Base-by-base conservation (phyloP, 2,113 vertebrate species). In the Crotalus horridus region DNA sequence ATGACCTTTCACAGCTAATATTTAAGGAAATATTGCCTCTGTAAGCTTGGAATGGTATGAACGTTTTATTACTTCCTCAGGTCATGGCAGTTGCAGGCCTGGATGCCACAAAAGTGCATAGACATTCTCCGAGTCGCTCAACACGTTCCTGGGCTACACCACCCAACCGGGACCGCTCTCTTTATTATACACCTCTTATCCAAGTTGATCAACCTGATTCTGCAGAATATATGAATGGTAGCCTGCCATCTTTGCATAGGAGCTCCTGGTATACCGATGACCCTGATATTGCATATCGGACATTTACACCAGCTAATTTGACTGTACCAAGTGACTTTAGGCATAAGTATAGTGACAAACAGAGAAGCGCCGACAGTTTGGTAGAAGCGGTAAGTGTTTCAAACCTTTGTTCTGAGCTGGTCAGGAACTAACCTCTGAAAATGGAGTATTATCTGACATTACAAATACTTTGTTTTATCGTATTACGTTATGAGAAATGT, bases 201-300 rank as follows among this genome's bases (percentile, higher is more conserved):
- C 98, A 98, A n/a, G 99, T 99, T n/a, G 99, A 99, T 81, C 97
- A 97, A 89, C 97, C 98, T 0, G 98, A 98, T 93, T 98, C 98
- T 92, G 96, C 98, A 0, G 98, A 98, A 94, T 98, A 99, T 87
- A 96, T 97, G 95, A 98, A 98, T 0, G 98, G 99, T 85, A 99
- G 98, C 97, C 98, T 99, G 88, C 98, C 98, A 0, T 99, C 98
- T 51, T 93, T 99, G 95, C 98, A 99, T 17, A 98, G 98, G 96
- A 99, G 99, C 97, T 99, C 99, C 0, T 99, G 99, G 99, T 99
- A 99, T 97, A 99, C 99, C 0, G 99, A 99, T 0, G 99, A 99
- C 93, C 98, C 98, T 0, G 98, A 99, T 88, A 98, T 98, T 95
- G 98, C 98, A 94, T 99, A 99, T 97, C 97, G 98, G 97, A 98